A percentile compares a stretch with the other conserved stretches of the same genome.
Evolutionary conservation across 2,888 invertebrate species (phyloP).

Genomic region (Periphyllus acericola): DNA sequence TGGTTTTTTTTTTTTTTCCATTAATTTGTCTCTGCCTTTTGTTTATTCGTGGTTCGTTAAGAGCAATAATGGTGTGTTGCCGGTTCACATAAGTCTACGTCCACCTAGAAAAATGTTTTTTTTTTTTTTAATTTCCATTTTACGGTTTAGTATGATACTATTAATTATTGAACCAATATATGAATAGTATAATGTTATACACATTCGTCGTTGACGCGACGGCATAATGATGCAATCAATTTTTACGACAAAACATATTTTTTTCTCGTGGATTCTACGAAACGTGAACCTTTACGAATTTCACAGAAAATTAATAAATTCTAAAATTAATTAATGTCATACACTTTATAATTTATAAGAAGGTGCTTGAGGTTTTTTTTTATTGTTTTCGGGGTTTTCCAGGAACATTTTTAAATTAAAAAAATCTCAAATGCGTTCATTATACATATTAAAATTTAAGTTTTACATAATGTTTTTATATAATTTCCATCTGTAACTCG

Average conservation of each 20-base stretch:
- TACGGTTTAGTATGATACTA: not conserved
- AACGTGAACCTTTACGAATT: not conserved
- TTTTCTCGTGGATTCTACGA: not conserved
- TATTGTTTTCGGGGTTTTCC: not conserved
- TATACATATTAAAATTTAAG: not conserved
- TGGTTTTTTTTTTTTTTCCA: not conserved
- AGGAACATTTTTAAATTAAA: not conserved
- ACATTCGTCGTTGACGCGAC: not conserved
- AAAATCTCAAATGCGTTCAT: not conserved
- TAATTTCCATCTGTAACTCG: too few relatives aligned
- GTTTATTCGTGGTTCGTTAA: not conserved
- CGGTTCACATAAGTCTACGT: too few relatives aligned
- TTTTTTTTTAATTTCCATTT: too few relatives aligned
- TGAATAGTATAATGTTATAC: not conserved
- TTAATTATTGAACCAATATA: not conserved
- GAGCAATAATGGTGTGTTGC: too few relatives aligned
- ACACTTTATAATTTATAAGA: not conserved
- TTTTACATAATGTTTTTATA: too few relatives aligned
- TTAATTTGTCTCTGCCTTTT: not conserved
- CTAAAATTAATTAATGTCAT: not conserved
- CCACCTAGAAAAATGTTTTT: not conserved
- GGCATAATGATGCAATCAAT: not conserved
- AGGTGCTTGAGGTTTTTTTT: not conserved
- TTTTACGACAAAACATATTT: not conserved
- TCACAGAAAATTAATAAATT: not conserved